These are phyloP conservation scores for Oreochromis spilurus DNA, from an alignment of 2,113 vertebrate species.

Conservation along the genomic window DNA sequence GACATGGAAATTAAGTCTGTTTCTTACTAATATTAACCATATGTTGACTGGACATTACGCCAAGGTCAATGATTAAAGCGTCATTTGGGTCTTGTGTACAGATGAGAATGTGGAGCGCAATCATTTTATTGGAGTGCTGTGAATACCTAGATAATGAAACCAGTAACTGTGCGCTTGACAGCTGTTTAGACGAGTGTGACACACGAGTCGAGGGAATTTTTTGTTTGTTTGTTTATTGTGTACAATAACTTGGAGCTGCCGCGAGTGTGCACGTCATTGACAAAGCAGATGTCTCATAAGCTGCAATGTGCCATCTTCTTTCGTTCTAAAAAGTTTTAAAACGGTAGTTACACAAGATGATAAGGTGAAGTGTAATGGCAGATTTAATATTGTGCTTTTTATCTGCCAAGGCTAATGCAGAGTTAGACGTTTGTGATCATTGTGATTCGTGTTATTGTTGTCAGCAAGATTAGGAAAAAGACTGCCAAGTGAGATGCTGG, in stretches of 20 bases:
- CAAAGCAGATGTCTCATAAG: neutral
- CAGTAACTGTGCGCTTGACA: neutral
- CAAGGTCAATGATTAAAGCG: neutral
- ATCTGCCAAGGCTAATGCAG: neutral
- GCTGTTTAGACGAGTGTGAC: neutral
- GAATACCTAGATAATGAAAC: slow-evolving; percentile 12
- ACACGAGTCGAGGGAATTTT: neutral
- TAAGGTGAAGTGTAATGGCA: neutral
- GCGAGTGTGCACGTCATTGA: rapidly evolving
- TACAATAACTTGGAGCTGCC: neutral
- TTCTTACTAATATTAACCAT: neutral
- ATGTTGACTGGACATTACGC: neutral
- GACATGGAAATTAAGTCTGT: neutral
- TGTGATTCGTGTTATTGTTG: neutral
- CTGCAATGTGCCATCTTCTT: neutral
- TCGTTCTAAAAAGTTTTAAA: neutral
- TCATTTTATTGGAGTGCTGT: neutral
- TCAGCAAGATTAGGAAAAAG: neutral
- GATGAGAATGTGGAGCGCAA: neutral
- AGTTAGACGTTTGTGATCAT: neutral
- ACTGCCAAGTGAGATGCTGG: neutral
- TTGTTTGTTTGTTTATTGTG: neutral
- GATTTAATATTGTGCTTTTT: neutral
- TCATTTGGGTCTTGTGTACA: neutral
- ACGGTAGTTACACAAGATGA: neutral